Base-by-base conservation (phyloP, 2,113 vertebrate species). In the Gobiocypris rarus region DNA sequence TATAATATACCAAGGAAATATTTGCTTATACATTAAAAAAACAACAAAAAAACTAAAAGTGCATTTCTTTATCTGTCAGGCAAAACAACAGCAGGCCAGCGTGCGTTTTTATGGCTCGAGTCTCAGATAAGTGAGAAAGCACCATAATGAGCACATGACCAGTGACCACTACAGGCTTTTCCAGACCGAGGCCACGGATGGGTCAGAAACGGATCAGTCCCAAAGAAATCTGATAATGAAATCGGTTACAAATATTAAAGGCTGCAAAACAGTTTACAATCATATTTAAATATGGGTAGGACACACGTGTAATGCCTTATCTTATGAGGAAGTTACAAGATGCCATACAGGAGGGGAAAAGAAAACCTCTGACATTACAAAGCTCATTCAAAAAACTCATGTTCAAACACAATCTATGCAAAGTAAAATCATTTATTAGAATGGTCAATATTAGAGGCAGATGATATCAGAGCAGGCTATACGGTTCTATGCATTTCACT, bases 131-230 rank as follows among this genome's bases (percentile, higher is more conserved):
- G 24, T n/a, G 15, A 80, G 26, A 50, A 26, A 70, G 83, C n/a
- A 56, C 10, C 24, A 73, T 34, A 84, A 71, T 59, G 38, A 84
- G 43, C 63, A n/a, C 75, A 70, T 59, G 83, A 84, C 65, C 34
- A 38, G 28, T 31, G 28, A 31, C 28, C 3, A 71, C 52, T 19
- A n/a, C 15, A 58, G 54, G 41, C n/a, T 19, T 19, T 50, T 75
- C 22, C 34, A 54, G 38, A 54, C 54, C 54, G 26, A 81, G 22
- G 48, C 38, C 63, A 59, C 7, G 31, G 61, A 69, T 17, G n/a
- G 34, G 48, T 26, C 54, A 43, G 54, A 78, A 69, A 78, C n/a
- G 45, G 3, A 38, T 34, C 54, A n/a, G 14, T 63, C 34, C 14
- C 3, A 17, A 50, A 52, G 24, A 75, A 28, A 58, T 13, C 48